Conservation (phyloP, 2,888 invertebrate species). For the Suillia variegata region DNA sequence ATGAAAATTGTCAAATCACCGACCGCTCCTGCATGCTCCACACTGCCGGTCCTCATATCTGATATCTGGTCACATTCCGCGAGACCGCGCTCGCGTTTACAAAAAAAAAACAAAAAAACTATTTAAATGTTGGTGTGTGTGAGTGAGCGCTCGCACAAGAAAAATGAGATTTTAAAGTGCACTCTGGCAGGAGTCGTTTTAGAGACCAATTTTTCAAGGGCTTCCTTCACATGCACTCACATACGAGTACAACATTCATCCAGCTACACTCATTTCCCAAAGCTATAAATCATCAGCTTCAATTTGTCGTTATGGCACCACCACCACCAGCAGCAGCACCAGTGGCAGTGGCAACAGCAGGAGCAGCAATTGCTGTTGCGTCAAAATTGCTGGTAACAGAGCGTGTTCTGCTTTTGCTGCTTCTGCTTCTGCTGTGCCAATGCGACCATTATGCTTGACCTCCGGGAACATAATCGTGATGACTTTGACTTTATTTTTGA, state of each 20-base stretch:
- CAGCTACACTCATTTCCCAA: not conserved
- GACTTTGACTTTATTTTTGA: conserved; percentile 33
- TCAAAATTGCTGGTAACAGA: too few species aligned
- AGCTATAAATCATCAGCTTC: conserved; percentile 40
- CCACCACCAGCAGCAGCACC: conserved; percentile 17
- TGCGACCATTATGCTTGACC: conserved; percentile 34
- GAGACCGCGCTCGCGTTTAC: too few species aligned
- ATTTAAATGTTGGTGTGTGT: too few species aligned
- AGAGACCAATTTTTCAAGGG: too few species aligned
- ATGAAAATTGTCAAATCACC: too few species aligned
- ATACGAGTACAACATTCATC: not conserved
- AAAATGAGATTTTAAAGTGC: not conserved
- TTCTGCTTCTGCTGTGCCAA: conserved; percentile 22
- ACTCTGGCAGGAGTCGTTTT: too few species aligned
- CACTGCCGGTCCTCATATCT: too few species aligned
- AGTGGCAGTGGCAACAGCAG: not conserved
- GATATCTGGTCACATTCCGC: too few species aligned
- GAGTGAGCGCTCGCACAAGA: too few species aligned
- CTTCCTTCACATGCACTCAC: too few species aligned
- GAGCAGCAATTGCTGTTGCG: conserved; percentile 4
- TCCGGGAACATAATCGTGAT: conserved; percentile 33
- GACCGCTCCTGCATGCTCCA: too few species aligned
- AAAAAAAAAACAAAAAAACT: too few species aligned
- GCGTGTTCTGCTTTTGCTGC: conserved; percentile 8
- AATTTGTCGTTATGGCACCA: conserved; percentile 40